Percentiles rank a stretch among this genome's conserved stretches.
These are phyloP conservation scores for Sphaerophoria taeniata DNA, from an alignment of 2,888 invertebrate genomes.

Conservation along the genomic window DNA sequence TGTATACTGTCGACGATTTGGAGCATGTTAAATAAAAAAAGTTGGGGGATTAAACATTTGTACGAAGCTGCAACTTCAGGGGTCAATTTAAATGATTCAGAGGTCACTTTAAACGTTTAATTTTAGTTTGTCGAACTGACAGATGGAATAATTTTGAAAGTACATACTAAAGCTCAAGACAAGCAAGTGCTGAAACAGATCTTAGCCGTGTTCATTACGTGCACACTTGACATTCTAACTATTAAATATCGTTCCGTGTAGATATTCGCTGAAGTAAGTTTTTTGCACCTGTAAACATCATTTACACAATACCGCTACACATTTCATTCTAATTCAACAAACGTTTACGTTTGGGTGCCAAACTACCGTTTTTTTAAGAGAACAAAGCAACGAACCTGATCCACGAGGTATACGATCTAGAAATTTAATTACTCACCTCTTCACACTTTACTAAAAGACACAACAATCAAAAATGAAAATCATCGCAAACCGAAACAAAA, in stretches of 20 bases:
- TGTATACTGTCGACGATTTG: background rate
- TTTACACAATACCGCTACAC: background rate
- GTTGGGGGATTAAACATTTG: background rate
- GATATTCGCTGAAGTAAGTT: too few relatives aligned
- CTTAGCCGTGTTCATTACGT: too few relatives aligned
- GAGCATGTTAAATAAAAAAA: conserved; percentile 6
- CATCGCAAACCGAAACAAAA: background rate
- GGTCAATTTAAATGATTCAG: background rate
- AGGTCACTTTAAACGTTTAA: background rate
- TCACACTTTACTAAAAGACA: background rate
- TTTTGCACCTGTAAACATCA: too few relatives aligned
- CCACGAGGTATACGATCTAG: conserved; percentile 18
- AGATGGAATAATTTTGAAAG: too few relatives aligned
- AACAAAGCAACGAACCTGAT: conserved; percentile 16
- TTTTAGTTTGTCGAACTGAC: background rate
- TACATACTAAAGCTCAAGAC: too few relatives aligned
- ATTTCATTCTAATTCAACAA: too few relatives aligned
- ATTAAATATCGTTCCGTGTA: too few relatives aligned
- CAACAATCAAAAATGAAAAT: background rate
- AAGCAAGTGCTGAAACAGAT: too few relatives aligned
- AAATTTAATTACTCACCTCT: background rate
- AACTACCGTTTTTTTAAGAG: background rate
- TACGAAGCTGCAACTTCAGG: background rate
- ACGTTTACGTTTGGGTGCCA: background rate
- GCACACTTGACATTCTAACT: too few relatives aligned